Base-by-base conservation (phyloP, 2,888 invertebrate species). In the Lydus trimaculatus region DNA sequence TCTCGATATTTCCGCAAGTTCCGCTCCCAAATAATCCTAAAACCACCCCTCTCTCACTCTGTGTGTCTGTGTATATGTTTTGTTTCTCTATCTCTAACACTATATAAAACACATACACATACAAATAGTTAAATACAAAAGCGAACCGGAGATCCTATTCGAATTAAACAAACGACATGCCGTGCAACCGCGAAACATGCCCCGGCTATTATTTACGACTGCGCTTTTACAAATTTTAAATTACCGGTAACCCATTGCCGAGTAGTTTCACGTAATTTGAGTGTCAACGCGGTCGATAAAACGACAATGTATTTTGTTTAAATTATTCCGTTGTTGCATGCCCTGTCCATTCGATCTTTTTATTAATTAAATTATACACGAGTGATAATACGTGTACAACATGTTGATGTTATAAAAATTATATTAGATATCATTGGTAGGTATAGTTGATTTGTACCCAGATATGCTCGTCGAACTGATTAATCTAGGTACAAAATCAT, bases 1-100 rank as follows among this genome's bases (percentile, higher is more conserved):
- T 82, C 81, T 79, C 80, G 79, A 83, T 83, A 82, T 83, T 84
- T 83, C 83, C 83, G 82, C 82, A 80, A 83, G 81, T 83, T 81
- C 83, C 80, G 82, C 75, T 80, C 80, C 75, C 76, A 82, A 82
- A 81, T 84, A 83, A 83, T 83, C 81, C 80, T 77, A 20, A 48
- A 48, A 48, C 48, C 20, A 20, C 48, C 48, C 48, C 48, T 48
- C 48, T 43, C n/a, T 43, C 4, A 17, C 43, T 43, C n/a, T 43
- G 8, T 33, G 4, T 39, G n/a, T 1, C 5, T n/a, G n/a, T n/a
- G n/a, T n/a, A n/a, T n/a, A n/a, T n/a, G n/a, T n/a, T n/a, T n/a
- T n/a, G n/a, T n/a, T n/a, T n/a, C n/a, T n/a, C n/a, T n/a, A n/a
- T n/a, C n/a, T n/a, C n/a, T n/a, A n/a, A n/a, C n/a, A n/a, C n/a